These are phyloP conservation scores for Caretta caretta DNA, from an alignment of 2,113 vertebrate genomes.

Conservation along the genomic window DNA sequence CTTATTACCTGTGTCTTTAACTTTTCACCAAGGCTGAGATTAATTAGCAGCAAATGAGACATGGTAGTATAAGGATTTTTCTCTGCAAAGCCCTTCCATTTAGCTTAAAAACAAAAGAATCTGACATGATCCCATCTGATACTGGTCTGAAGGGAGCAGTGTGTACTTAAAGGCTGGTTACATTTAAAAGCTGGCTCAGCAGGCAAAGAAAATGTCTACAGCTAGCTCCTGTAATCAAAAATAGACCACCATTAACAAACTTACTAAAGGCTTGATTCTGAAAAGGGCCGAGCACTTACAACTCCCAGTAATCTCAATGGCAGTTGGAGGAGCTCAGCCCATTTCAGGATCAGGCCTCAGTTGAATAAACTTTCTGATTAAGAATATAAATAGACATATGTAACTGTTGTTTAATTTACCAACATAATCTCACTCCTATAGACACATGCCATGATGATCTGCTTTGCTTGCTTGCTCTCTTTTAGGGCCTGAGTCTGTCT, in stretches of 20 bases:
- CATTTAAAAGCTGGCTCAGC: background rate
- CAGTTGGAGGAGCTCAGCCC: background rate
- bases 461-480: background rate
- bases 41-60: conserved; percentile 58
- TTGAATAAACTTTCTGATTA: background rate
- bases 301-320: background rate
- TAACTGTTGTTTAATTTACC: background rate
- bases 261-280: background rate
- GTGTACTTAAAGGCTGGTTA: background rate
- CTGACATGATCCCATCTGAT: conserved; percentile 38
- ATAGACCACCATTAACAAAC: background rate
- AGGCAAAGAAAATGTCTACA: background rate
- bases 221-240: background rate
- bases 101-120: conserved; percentile 17
- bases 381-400: background rate
- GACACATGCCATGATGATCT: background rate
- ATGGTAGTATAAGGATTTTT: conserved; percentile 24
- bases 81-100: conserved; percentile 11
- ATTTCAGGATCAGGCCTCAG: background rate
- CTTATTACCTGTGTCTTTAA: conserved; percentile 37
- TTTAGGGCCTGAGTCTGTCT: background rate
- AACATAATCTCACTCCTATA: background rate
- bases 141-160: conserved; percentile 18
- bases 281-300: background rate
- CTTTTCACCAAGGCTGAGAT: conserved; percentile 57